Evolutionary conservation across 1,140 invertebrate genomes (phyloP).

Genomic region (Camponotus pennsylvanicus): DNA sequence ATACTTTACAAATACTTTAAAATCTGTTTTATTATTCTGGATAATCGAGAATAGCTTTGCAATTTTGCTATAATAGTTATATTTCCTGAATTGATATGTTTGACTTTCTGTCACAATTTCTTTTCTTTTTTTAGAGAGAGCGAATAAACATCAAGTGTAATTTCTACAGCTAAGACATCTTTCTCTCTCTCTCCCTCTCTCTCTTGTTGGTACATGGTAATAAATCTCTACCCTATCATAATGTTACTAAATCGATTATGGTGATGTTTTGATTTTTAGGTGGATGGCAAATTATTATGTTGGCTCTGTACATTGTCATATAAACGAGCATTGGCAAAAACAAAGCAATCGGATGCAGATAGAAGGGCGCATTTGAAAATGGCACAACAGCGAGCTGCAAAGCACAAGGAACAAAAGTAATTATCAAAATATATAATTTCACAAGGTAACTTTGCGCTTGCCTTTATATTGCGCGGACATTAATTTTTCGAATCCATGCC

Average conservation of each 20-base stretch:
- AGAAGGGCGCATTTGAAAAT: slow-evolving; percentile 90
- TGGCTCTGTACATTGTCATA: slow-evolving; percentile 98
- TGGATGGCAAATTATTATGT: slow-evolving; percentile 97
- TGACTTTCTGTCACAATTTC: slow-evolving; percentile 59
- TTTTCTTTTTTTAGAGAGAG: slow-evolving; percentile 64
- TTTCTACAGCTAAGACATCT: slow-evolving; percentile 65
- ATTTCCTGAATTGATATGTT: slow-evolving; percentile 42
- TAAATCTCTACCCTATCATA: background rate
- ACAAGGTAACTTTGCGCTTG: slow-evolving; percentile 64
- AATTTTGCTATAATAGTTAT: slow-evolving; percentile 37
- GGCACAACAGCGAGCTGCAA: slow-evolving; percentile 86
- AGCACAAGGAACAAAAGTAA: slow-evolving; percentile 88
- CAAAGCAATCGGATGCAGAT: slow-evolving; percentile 94
- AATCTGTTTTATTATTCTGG: background rate
- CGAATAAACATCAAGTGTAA: slow-evolving; percentile 61
- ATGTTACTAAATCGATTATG: slow-evolving; percentile 29
- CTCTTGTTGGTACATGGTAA: slow-evolving; percentile 66
- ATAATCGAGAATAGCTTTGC: slow-evolving; percentile 24
- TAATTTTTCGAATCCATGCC: slow-evolving; percentile 35
- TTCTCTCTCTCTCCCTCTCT: slow-evolving; percentile 3
- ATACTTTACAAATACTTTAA: slow-evolving; percentile 8
- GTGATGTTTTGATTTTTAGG: slow-evolving; percentile 88
- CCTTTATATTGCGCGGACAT: slow-evolving; percentile 30
- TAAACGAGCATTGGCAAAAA: slow-evolving; percentile 96
- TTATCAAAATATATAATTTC: slow-evolving; percentile 72